phyloP scores from a whole-genome alignment of 2,797 vertebrate genomes.

The Gouania willdenowi region DNA sequence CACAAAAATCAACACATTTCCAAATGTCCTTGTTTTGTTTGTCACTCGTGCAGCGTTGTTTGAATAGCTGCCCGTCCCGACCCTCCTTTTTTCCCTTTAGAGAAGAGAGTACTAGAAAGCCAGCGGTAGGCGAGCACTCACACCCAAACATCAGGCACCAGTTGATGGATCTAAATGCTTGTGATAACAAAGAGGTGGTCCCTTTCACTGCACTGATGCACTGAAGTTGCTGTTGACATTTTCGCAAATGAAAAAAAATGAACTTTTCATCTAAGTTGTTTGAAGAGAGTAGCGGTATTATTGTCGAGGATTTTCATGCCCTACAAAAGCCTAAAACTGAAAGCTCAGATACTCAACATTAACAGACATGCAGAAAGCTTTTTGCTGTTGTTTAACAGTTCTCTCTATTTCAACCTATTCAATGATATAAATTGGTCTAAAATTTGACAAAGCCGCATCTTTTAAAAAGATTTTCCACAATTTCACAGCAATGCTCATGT shows the following conservation, averaged over 20 bases:
- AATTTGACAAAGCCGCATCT: too few relatives aligned
- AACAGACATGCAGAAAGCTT: too few relatives aligned
- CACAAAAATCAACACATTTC: background rate
- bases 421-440: too few relatives aligned
- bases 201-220: constrained; percentile 1
- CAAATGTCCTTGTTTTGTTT: constrained; percentile 20
- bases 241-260: constrained; percentile 31
- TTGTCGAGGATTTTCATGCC: too few relatives aligned
- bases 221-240: constrained; percentile 53
- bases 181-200: constrained; percentile 12
- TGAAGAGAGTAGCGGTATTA: too few relatives aligned
- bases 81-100: constrained; percentile 11
- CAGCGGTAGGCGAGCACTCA: constrained; percentile 17
- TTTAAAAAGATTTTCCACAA: too few relatives aligned
- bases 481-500: too few relatives aligned
- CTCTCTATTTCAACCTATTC: too few relatives aligned
- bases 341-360: too few relatives aligned
- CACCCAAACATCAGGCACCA: constrained; percentile 12
- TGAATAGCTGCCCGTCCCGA: constrained; percentile 16
- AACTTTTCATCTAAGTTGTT: constrained; percentile 7
- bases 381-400: too few relatives aligned
- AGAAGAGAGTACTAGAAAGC: constrained; percentile 20
- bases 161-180: constrained; percentile 26
- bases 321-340: too few relatives aligned
- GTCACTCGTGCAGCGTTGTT: constrained; percentile 16